Conservation (phyloP, 2,888 invertebrate species). For the Amorpha juglandis region DNA sequence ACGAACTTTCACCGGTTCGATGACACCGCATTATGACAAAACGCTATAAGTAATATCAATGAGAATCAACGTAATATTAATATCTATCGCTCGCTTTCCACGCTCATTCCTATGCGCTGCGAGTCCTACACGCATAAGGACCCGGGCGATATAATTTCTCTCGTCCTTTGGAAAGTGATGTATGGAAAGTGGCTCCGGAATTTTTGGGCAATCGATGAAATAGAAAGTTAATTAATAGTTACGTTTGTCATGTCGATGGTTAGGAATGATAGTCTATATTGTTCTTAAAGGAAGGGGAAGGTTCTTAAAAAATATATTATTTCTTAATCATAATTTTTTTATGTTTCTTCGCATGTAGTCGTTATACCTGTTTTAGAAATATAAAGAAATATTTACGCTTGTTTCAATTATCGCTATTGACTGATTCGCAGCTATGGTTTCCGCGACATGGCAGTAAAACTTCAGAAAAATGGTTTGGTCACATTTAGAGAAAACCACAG, state of each 20-base stretch:
- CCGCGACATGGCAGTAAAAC: too few relatives aligned
- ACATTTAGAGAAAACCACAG: too few relatives aligned
- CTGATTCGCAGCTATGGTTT: too few relatives aligned
- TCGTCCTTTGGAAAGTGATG: slow-evolving; percentile 77
- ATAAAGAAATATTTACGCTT: too few relatives aligned
- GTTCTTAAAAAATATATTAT: too few relatives aligned
- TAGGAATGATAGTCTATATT: slow-evolving; percentile 7
- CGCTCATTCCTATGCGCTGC: slow-evolving; percentile 70
- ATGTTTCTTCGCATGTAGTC: too few relatives aligned
- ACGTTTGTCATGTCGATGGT: slow-evolving; percentile 12
- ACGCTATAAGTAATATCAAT: slow-evolving; percentile 43
- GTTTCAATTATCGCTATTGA: too few relatives aligned
- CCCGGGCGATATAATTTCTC: slow-evolving; percentile 77
- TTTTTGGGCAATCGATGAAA: slow-evolving; percentile 75
- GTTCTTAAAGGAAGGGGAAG: too few relatives aligned
- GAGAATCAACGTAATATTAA: slow-evolving; percentile 61
- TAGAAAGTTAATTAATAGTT: slow-evolving; percentile 70
- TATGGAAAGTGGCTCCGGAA: slow-evolving; percentile 76
- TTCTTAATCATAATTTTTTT: too few relatives aligned
- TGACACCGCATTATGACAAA: slow-evolving; percentile 23
- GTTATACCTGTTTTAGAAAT: too few relatives aligned
- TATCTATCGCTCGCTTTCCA: slow-evolving; percentile 76
- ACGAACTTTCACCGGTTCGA: slow-evolving; percentile 41
- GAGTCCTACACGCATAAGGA: slow-evolving; percentile 58
- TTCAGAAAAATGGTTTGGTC: too few relatives aligned